A percentile compares a stretch with the other conserved stretches of the same genome.
Conservation (phyloP, 2,888 invertebrate genomes). For the Ctenicera cuprea region DNA sequence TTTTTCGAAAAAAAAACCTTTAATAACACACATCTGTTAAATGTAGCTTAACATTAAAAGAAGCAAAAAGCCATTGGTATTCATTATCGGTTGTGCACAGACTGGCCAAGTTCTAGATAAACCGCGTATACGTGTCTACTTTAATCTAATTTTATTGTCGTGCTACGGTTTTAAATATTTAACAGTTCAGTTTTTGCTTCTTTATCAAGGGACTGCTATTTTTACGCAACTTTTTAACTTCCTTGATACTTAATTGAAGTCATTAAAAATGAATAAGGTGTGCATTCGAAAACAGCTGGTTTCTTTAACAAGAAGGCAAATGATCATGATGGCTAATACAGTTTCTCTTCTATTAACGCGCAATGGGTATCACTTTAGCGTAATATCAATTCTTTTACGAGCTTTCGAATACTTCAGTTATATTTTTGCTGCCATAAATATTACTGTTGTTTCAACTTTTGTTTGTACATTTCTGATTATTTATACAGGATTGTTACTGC, state of each 20-base stretch:
- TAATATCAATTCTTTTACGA: no score
- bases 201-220: neutral
- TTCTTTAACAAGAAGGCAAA: no score
- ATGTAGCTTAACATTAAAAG: neutral
- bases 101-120: constrained; percentile 6
- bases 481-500: no score
- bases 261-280: no score
- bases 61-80: constrained; percentile 7
- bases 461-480: no score
- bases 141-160: constrained; percentile 16
- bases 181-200: neutral
- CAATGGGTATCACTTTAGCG: no score
- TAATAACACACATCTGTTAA: neutral
- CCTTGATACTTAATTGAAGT: neutral
- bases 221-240: neutral
- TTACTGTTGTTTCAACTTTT: no score
- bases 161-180: constrained; percentile 11
- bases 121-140: constrained; percentile 10
- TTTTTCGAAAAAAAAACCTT: neutral
- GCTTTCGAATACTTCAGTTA: no score
- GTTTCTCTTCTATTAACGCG: no score
- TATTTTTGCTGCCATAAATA: no score
- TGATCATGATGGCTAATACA: no score
- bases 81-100: constrained; percentile 12
- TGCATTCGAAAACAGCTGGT: neutral